phyloP scores from a whole-genome alignment of 2,113 vertebrate species.

The Bos javanicus region DNA sequence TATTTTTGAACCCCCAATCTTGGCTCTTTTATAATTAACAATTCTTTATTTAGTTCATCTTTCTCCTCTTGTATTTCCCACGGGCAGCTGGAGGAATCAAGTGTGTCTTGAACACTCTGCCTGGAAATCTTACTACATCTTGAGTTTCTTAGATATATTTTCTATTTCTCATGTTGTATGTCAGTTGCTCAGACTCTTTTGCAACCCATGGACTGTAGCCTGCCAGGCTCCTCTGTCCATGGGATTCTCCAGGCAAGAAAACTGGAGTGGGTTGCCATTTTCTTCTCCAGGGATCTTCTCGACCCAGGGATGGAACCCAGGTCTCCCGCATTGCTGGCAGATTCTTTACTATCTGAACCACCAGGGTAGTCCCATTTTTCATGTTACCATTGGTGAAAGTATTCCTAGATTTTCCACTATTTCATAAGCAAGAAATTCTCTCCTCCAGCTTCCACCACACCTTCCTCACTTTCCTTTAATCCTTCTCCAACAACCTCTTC shows the following conservation, averaged over 20 bases:
- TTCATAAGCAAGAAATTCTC: neutral
- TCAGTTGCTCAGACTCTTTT: neutral
- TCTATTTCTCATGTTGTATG: neutral
- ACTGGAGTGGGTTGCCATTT: neutral
- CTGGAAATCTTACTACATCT: neutral
- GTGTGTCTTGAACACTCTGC: neutral
- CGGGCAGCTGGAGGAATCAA: neutral
- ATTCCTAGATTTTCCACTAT: neutral
- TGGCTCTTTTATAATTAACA: neutral
- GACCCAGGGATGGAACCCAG: neutral
- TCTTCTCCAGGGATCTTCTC: neutral
- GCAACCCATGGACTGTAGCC: neutral
- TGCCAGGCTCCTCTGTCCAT: neutral
- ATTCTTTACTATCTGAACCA: neutral
- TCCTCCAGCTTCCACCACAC: neutral
- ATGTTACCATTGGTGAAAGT: neutral
- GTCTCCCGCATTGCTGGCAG: neutral
- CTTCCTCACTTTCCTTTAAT: neutral
- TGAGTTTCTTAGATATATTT: neutral
- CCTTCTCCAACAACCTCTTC: neutral
- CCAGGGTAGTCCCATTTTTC: neutral
- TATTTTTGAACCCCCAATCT: neutral
- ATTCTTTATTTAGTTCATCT: neutral
- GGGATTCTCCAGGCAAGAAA: neutral
- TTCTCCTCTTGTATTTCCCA: neutral